Base-by-base conservation (phyloP, 2,888 invertebrate genomes). In the Euplexia lucipara region DNA sequence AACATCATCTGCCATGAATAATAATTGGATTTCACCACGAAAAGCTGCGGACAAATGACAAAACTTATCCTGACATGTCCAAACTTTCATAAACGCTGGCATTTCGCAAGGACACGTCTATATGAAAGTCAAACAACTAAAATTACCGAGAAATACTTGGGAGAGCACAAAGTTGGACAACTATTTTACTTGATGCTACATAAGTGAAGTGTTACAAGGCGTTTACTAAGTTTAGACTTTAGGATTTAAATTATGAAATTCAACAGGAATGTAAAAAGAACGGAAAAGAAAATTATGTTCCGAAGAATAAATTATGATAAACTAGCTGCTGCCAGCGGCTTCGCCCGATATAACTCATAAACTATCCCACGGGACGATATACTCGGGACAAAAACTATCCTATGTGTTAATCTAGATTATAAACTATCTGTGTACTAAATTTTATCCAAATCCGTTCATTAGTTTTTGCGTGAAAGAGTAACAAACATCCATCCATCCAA, bases 51-150 rank as follows among this genome's bases (percentile, higher is more conserved):
- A 49, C 49, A 42, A 73, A 35, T 73, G 63, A 56, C 51, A 34
- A 34, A 76, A 76, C 64, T 72, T 54, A 39, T 44, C 18, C 20
- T 1, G 16, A 54, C 53, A 41, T 67, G 74, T 73, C 49, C 22
- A 45, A 70, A 79, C 58, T 76, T 76, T 56, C 44, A 58, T 63
- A 56, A 68, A 60, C 53, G 63, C 61, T 61, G 62, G 63, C 58
- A 63, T 64, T 57, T 56, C 37, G 6, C 69, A 60, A 69, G 64
- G 61, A 60, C 76, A 71, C 48, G 51, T 67, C 58, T 63, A 48
- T 61, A 67, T 52, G 51, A 62, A 72, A 79, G 69, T 75, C 61
- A 61, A 81, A 79, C 66, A 70, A 60, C 64, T 51, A 48, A 81
- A 78, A 75, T 78, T 70, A 61, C 64, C 45, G 20, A 62, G 20